Conservation (phyloP, 2,797 vertebrate species). For the Channallabes apus region DNA sequence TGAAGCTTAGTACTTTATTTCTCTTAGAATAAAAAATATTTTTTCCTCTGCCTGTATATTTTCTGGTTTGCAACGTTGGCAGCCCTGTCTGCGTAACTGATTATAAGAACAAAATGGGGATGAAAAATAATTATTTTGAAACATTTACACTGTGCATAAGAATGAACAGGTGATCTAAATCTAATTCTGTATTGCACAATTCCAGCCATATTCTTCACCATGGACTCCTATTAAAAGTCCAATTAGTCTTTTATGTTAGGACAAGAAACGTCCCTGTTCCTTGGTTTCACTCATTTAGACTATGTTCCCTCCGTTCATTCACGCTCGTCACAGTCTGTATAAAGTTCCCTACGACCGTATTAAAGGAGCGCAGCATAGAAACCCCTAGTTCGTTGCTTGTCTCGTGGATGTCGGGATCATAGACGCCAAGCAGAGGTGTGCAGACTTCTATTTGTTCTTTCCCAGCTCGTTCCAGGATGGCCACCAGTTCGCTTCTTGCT, state of each 20-base stretch:
- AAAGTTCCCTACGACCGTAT: constrained; percentile 81
- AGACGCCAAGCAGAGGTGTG: constrained; percentile 85
- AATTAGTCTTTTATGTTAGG: not conserved
- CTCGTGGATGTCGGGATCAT: constrained; percentile 88
- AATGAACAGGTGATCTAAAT: not conserved
- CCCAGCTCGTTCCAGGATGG: constrained; percentile 78
- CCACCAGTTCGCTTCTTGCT: constrained; percentile 73
- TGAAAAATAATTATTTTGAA: not conserved
- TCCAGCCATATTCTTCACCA: not conserved
- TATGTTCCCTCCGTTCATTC: constrained; percentile 63
- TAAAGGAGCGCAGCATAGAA: constrained; percentile 85
- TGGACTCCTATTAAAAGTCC: not conserved
- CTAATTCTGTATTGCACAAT: constrained; percentile 8
- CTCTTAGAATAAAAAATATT: not conserved
- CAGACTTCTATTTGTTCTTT: constrained; percentile 79
- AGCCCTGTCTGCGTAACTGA: no score
- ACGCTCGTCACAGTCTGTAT: constrained; percentile 66
- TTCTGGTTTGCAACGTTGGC: not conserved
- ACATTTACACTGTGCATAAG: not conserved
- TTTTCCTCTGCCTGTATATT: not conserved
- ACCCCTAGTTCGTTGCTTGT: constrained; percentile 87
- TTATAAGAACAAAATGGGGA: not conserved
- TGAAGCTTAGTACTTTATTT: not conserved
- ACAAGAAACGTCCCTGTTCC: not conserved
- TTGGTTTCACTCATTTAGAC: constrained; percentile 41